phyloP scores from a whole-genome alignment of 2,888 invertebrate genomes.

The Rotaria macrura region DNA sequence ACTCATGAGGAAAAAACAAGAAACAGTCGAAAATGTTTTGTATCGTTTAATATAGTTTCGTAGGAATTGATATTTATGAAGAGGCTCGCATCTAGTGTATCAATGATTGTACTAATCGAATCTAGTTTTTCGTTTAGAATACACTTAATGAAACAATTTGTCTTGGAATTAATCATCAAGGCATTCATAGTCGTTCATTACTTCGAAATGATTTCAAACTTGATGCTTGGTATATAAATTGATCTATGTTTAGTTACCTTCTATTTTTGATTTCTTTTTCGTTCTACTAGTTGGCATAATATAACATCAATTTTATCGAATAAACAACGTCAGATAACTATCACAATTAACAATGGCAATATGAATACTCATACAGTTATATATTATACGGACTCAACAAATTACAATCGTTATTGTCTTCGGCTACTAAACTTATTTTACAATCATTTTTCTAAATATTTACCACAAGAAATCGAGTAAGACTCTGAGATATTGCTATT shows the following conservation, averaged over 20 bases:
- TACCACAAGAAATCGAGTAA: not conserved
- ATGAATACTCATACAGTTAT: not conserved
- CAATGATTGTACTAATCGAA: too few species aligned
- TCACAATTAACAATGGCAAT: not conserved
- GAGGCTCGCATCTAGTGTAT: too few species aligned
- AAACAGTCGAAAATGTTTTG: too few species aligned
- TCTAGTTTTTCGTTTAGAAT: not conserved
- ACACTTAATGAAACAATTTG: not conserved
- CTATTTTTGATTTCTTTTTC: not conserved
- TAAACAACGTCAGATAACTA: constrained; percentile 10
- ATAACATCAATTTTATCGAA: not conserved
- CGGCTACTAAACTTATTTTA: not conserved
- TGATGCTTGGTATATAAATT: not conserved
- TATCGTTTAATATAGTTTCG: too few species aligned
- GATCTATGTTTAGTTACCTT: not conserved
- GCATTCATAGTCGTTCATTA: not conserved
- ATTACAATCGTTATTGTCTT: constrained; percentile 9
- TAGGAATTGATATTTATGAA: too few species aligned
- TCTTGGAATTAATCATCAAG: not conserved
- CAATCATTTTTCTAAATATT: not conserved
- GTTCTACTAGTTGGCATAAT: not conserved
- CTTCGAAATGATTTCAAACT: constrained; percentile 2
- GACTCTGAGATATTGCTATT: too few species aligned
- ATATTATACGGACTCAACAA: not conserved
- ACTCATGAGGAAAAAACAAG: too few species aligned